Evolutionary conservation across 2,797 vertebrate genomes (phyloP), one percentile per base, ranked within the genome.

Genomic region (Epinephelus awoara): DNA sequence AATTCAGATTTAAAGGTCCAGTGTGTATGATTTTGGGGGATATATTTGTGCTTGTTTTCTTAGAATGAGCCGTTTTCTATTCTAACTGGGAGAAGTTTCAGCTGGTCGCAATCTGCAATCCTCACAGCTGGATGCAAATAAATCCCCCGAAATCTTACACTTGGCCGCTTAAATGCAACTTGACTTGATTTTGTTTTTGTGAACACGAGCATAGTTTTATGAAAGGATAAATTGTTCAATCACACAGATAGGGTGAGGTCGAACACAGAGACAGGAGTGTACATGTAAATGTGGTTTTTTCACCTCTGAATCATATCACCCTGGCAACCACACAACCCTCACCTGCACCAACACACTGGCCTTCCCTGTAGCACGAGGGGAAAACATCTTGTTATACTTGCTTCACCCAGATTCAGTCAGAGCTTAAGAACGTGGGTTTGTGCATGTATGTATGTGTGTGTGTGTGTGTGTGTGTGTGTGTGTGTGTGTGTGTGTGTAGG

Each of bases 361-460:
- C 51, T 85, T 84, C 85, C 85, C 83, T 85, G 79, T 55, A 62
- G 46, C 67, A 75, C 56, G 1, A 75, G 58, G 27, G 46, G 73
- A 65, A 72, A 82, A 74, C 78, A 84, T 80, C 77, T 80, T 27
- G 87, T 80, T 75, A 50, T 85, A 79, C 90, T 90, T 21, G 86
- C 84, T 90, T 74, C 18, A 18, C 61, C 47, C n/a, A 13, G 68
- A 59, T 67, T 68, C 77, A 67, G 64, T 67, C 72, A 70, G 58
- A 61, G 29, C 47, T 47, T 12, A 79, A 58, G 54, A 76, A 67
- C 9, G 13, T 47, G 18, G 62, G 34, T 54, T 6, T 46, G 57
- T 66, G 46, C 49, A 19, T 21, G 14, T 23, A 25, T 51, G 34
- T 67, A 27, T 66, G n/a, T 54, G 65, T 38, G 42, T 23, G 2